phyloP scores from a whole-genome alignment of 2,888 invertebrate species.

The Odiellus spinosus region DNA sequence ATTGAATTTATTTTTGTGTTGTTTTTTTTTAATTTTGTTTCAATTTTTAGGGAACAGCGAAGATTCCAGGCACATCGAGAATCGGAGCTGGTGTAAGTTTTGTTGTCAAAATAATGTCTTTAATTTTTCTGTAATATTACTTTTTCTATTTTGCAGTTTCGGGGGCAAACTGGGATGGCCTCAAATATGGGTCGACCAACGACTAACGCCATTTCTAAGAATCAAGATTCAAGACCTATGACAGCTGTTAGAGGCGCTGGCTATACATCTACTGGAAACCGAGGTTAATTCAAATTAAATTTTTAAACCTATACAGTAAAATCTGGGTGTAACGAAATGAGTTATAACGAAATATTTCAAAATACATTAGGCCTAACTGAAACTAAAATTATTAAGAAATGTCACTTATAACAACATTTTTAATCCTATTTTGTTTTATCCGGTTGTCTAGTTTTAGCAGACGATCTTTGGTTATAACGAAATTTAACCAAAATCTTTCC shows the following conservation, averaged over 20 bases:
- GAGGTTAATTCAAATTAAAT: slow-evolving; percentile 24
- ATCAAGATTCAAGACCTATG: slow-evolving; percentile 54
- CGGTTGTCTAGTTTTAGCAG: too few relatives aligned
- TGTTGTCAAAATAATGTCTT: not conserved
- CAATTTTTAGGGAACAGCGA: slow-evolving; percentile 12
- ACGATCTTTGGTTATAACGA: too few relatives aligned
- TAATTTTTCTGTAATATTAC: not conserved
- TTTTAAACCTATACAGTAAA: too few relatives aligned
- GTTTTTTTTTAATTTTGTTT: not conserved
- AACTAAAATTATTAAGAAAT: too few relatives aligned
- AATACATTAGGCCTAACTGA: too few relatives aligned
- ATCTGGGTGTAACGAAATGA: too few relatives aligned
- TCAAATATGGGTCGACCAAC: slow-evolving; percentile 11
- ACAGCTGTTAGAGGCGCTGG: slow-evolving; percentile 94
- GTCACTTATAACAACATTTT: too few relatives aligned
- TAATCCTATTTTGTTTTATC: too few relatives aligned
- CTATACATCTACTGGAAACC: slow-evolving; percentile 57
- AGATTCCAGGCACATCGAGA: slow-evolving; percentile 15
- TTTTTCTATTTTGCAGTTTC: slow-evolving; percentile 3
- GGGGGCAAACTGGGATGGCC: slow-evolving; percentile 6
- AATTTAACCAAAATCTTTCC: too few relatives aligned
- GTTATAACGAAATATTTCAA: too few relatives aligned
- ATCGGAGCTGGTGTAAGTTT: slow-evolving; percentile 12
- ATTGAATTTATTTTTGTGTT: slow-evolving; percentile 8
- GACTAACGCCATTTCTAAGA: slow-evolving; percentile 8